Conservation (phyloP, 2,888 invertebrate genomes). For the Notodonta dromedarius region DNA sequence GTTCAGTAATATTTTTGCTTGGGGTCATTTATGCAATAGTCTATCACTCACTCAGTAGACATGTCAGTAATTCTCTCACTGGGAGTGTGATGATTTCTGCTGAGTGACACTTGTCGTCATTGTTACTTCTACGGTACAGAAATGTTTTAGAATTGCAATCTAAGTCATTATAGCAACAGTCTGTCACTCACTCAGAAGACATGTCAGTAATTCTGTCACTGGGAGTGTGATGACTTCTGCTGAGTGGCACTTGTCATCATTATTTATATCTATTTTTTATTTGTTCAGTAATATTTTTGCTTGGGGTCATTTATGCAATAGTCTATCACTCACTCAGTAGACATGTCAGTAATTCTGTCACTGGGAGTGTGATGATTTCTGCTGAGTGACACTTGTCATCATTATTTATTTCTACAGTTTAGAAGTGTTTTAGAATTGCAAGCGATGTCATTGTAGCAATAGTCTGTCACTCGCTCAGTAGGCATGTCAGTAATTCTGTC, state of each 20-base stretch:
- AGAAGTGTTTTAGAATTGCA: neutral
- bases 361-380: conserved; percentile 12
- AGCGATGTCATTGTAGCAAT: neutral
- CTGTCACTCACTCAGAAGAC: conserved; percentile 21
- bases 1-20: too few species aligned
- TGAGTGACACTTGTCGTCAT: too few species aligned
- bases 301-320: too few species aligned
- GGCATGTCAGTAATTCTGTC: conserved; percentile 32
- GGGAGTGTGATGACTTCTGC: conserved; percentile 14
- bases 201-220: conserved; percentile 20
- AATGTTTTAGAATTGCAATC: too few species aligned
- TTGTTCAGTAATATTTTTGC: too few species aligned
- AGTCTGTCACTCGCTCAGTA: conserved; percentile 27
- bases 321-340: conserved; percentile 24
- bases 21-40: neutral
- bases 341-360: conserved; percentile 29
- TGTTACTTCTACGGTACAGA: too few species aligned
- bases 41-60: conserved; percentile 11
- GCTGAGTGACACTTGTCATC: neutral
- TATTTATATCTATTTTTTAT: too few species aligned
- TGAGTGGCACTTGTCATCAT: conserved; percentile 1
- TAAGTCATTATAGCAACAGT: neutral
- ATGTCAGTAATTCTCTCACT: neutral
- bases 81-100: too few species aligned
- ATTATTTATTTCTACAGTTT: neutral